Evolutionary conservation across 2,888 invertebrate species (phyloP).

Genomic region (Agrypnus murinus): DNA sequence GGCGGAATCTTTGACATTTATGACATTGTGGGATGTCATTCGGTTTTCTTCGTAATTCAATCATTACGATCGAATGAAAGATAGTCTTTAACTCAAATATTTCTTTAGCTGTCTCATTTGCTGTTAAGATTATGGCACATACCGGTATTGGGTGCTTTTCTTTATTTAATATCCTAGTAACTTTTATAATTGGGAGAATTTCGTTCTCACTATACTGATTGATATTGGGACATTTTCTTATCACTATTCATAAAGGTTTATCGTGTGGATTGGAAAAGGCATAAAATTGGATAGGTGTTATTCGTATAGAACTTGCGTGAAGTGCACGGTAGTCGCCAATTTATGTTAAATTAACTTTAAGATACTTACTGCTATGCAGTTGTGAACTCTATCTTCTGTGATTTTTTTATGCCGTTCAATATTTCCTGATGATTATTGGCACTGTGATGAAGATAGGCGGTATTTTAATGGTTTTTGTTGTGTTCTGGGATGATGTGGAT

Average conservation of each 20-base stretch:
- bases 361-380: no score
- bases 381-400: no score
- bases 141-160: conserved; percentile 14
- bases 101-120: conserved; percentile 8
- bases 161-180: conserved; percentile 14
- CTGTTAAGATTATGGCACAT: conserved; percentile 12
- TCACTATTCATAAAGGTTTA: conserved; percentile 21
- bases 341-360: no score
- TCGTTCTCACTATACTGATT: not conserved
- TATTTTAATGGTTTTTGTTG: no score
- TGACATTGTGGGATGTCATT: conserved; percentile 18
- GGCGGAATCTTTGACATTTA: conserved; percentile 32
- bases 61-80: conserved; percentile 2
- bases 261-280: conserved; percentile 7
- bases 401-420: no score
- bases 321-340: no score
- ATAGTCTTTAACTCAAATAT: conserved; percentile 1
- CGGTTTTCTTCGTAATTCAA: conserved; percentile 6
- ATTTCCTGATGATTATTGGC: no score
- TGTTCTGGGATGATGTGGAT: no score
- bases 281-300: conserved; percentile 7
- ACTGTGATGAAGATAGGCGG: no score
- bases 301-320: no score
- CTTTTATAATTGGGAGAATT: conserved; percentile 5
- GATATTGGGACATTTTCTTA: conserved; percentile 23